Evolutionary conservation across 2,888 invertebrate genomes (phyloP).

Genomic region (Hesperia comma): DNA sequence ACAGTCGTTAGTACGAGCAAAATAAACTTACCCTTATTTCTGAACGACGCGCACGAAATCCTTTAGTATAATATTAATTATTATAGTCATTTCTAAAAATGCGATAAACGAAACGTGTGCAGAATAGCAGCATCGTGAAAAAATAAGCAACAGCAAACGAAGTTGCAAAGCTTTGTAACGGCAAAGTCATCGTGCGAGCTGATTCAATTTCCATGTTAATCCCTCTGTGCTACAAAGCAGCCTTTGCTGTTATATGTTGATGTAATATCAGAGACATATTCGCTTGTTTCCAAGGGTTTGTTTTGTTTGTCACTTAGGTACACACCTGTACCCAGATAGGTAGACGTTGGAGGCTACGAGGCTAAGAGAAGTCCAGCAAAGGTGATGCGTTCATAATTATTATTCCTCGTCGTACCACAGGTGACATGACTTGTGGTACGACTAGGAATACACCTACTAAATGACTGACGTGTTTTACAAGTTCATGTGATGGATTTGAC

Average conservation of each 20-base stretch:
- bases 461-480: too few species aligned
- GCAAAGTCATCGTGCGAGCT: conserved; percentile 59
- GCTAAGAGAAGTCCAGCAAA: too few species aligned
- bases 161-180: conserved; percentile 57
- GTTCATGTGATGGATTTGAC: too few species aligned
- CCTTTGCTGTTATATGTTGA: conserved; percentile 47
- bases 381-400: too few species aligned
- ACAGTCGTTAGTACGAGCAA: too few species aligned
- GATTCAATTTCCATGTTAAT: conserved; percentile 78
- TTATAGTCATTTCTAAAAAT: background rate
- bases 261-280: conserved; percentile 22
- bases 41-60: conserved; percentile 7
- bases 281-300: conserved; percentile 32
- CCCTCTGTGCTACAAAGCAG: conserved; percentile 55
- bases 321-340: too few species aligned
- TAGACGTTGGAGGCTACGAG: too few species aligned
- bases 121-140: conserved; percentile 9
- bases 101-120: conserved; percentile 10
- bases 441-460: too few species aligned
- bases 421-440: too few species aligned
- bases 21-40: background rate
- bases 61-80: conserved; percentile 5
- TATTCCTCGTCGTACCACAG: too few species aligned
- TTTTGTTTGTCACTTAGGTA: background rate
- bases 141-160: conserved; percentile 28